These are phyloP conservation scores for Xiphophorus birchmanni DNA, from an alignment of 2,797 vertebrate species.

Conservation along the genomic window DNA sequence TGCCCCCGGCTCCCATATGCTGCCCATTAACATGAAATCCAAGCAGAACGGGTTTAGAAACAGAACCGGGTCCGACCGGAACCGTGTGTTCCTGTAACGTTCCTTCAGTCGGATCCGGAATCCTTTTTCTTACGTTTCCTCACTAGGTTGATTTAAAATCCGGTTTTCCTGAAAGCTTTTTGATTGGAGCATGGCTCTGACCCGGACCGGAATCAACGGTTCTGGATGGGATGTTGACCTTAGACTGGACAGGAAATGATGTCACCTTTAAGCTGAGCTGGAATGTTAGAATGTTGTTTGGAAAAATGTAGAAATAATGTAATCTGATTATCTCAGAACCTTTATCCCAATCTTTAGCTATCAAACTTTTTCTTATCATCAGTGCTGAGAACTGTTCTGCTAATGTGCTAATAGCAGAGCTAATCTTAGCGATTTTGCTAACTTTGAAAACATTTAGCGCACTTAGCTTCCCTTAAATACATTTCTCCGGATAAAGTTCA, in stretches of 20 bases:
- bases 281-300: not conserved
- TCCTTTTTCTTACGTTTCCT: not conserved
- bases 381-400: no score
- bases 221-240: not conserved
- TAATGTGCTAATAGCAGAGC: no score
- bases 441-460: no score
- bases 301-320: not conserved
- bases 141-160: not conserved
- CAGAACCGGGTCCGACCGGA: no score
- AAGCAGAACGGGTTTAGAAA: no score
- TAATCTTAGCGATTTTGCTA: no score
- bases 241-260: no score
- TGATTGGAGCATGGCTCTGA: not conserved
- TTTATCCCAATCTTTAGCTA: not conserved
- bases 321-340: not conserved
- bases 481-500: no score
- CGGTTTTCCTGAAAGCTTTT: not conserved
- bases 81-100: no score
- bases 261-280: no score
- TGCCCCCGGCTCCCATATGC: slow-evolving; percentile 1
- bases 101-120: no score
- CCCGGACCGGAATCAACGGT: not conserved
- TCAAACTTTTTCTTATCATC: not conserved
- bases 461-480: no score
- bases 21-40: not conserved